A percentile compares a stretch with the other conserved stretches of the same genome.
Conservation (phyloP, 2,113 vertebrate species). For the Varanus komodoensis region DNA sequence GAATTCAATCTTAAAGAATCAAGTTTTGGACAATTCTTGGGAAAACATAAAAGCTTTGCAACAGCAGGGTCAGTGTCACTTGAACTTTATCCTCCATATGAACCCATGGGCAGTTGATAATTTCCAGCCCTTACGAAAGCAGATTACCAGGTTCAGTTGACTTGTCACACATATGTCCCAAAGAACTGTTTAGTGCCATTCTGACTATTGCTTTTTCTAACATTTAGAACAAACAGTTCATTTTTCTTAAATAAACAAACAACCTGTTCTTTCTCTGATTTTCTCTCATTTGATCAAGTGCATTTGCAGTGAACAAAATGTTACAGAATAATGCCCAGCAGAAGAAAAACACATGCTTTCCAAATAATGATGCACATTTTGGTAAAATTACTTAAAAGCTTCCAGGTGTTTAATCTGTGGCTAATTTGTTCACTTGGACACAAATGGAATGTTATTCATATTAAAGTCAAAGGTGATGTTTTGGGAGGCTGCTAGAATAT, state of each 20-base stretch:
- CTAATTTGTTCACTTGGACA: constrained; percentile 55
- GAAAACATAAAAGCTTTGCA: background rate
- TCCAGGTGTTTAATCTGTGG: constrained; percentile 67
- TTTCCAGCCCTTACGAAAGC: background rate
- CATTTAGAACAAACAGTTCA: constrained; percentile 41
- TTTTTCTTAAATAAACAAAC: constrained; percentile 56
- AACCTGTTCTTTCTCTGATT: constrained; percentile 36
- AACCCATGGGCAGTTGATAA: background rate
- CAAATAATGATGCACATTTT: constrained; percentile 56
- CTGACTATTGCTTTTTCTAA: constrained; percentile 37
- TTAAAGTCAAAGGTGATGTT: background rate
- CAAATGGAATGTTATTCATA: constrained; percentile 52
- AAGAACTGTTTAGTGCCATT: background rate
- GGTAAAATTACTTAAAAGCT: constrained; percentile 49
- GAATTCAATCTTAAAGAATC: background rate
- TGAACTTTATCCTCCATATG: background rate
- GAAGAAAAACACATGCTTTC: constrained; percentile 63
- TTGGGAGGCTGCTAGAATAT: no score
- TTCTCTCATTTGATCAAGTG: constrained; percentile 47
- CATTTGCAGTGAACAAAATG: constrained; percentile 48
- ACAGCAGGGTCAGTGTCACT: background rate
- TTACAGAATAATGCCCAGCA: constrained; percentile 49
- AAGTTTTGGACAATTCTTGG: background rate
- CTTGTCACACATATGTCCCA: constrained; percentile 5
- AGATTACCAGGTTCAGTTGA: constrained; percentile 25